Percentiles rank a stretch among this genome's conserved stretches.
Evolutionary conservation across 2,888 invertebrate species (phyloP).

Genomic region (Euzophera pinguis): DNA sequence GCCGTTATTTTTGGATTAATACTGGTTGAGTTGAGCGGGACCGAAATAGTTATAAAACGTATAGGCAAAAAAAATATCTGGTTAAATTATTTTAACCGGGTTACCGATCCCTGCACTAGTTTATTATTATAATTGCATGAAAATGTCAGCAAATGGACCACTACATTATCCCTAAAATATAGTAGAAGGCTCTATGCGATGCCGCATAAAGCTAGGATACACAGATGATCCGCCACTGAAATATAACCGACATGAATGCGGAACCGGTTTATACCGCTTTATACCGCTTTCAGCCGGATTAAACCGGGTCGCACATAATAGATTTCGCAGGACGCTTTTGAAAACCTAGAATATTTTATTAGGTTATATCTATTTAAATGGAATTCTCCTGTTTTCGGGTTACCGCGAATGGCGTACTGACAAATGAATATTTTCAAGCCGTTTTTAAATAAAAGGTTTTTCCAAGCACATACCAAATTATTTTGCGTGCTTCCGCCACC

Average conservation of each 20-base stretch:
- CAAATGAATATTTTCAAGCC: no score
- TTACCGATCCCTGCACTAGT: no score
- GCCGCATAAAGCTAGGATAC: not conserved
- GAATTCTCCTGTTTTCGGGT: not conserved
- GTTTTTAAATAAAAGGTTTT: no score
- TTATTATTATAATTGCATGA: no score
- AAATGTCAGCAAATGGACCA: not conserved
- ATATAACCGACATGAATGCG: conserved; percentile 29
- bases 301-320: conserved; percentile 14
- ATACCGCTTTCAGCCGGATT: conserved; percentile 15
- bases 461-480: no score
- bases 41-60: no score
- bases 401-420: not conserved
- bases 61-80: no score
- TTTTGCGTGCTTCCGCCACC: no score
- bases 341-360: conserved; percentile 8
- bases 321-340: not conserved
- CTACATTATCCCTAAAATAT: not conserved
- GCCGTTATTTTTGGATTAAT: no score
- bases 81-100: no score
- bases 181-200: not conserved
- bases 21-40: no score
- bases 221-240: conserved; percentile 17
- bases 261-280: conserved; percentile 21
- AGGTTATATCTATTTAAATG: not conserved